Base-by-base conservation (phyloP, 2,888 invertebrate genomes). In the Augiades crinisus region DNA sequence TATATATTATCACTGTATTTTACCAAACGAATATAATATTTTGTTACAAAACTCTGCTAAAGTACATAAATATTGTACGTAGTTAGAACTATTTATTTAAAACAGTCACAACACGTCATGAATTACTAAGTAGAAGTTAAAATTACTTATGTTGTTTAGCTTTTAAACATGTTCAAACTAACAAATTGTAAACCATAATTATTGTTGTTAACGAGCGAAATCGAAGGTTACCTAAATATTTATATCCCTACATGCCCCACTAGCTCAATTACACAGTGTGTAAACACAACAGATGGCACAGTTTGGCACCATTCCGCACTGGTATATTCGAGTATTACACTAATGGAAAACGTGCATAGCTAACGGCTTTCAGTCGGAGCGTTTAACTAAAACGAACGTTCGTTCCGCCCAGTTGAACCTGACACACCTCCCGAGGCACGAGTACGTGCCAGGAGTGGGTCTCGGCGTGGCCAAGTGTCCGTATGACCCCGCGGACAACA, bases 401-500 rank as follows among this genome's bases (percentile, higher is more conserved):
- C 44, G 34, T 56, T 54, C 60, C 57, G 59, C 65, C 54, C 75
- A 91, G 91, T 72, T 91, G 59, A 91, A 91, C 64, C 73, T 91
- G 53, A 91, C 92, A 13, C 91, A 91, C 59, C 78, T 92, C 43
- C 90, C 91, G 6, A 79, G 91, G 41, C 91, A 91, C 66, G 92
- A 92, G 65, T 91, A 91, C 67, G 90, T 92, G 59, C 92, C 92
- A 24, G 92, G 92, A 50, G 90, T 92, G 50, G 94, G 93, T n/a
- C 81, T 91, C 50, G 94, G 93, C 16, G 91, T 92, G 49, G 95
- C 94, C 40, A 92, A 93, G 69, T 94, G 94, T 71, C 94, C 94
- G 6, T 94, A 93, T 69, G 94, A 94, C 78, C 94, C 94, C 0
- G 91, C 91, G 53, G 93, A 94, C 77, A 95, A 95, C 82, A 93